These are phyloP conservation scores for Acanthochromis polyacanthus DNA, from an alignment of 2,113 vertebrate genomes.

Conservation along the genomic window DNA sequence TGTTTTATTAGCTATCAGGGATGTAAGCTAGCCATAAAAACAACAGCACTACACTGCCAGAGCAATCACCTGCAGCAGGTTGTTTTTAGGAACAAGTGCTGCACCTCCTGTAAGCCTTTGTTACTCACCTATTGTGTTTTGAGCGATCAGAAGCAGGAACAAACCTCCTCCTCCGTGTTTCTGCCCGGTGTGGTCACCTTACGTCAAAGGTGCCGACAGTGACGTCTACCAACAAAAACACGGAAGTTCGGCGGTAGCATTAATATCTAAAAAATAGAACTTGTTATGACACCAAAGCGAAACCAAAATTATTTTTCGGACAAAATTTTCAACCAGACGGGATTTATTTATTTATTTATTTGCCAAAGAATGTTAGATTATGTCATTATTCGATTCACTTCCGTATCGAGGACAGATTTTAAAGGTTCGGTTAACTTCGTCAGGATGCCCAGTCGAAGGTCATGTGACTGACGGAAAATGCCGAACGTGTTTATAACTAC, in stretches of 20 bases:
- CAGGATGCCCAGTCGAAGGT: neutral
- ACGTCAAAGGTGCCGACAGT: rapidly evolving
- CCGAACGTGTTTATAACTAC: neutral
- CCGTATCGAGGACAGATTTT: neutral
- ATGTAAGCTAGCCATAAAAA: rapidly evolving
- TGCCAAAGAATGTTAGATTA: rapidly evolving
- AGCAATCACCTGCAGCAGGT: neutral
- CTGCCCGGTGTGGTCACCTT: neutral
- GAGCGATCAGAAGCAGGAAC: neutral
- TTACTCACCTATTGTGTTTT: constrained; percentile 40
- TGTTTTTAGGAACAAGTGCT: neutral
- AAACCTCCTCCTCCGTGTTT: neutral
- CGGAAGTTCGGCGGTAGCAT: neutral
- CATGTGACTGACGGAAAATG: constrained; percentile 8
- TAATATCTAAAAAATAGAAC: too few relatives aligned
- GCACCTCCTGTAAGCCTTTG: neutral
- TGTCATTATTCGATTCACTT: neutral
- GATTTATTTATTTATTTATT: too few relatives aligned
- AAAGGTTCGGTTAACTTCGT: neutral
- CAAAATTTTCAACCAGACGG: neutral
- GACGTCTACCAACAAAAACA: constrained; percentile 2
- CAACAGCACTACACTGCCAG: neutral
- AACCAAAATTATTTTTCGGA: neutral
- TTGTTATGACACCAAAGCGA: neutral
- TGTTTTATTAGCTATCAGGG: rapidly evolving